Conservation (phyloP, 2,888 invertebrate species). For the Cosmorhoe ocellata region DNA sequence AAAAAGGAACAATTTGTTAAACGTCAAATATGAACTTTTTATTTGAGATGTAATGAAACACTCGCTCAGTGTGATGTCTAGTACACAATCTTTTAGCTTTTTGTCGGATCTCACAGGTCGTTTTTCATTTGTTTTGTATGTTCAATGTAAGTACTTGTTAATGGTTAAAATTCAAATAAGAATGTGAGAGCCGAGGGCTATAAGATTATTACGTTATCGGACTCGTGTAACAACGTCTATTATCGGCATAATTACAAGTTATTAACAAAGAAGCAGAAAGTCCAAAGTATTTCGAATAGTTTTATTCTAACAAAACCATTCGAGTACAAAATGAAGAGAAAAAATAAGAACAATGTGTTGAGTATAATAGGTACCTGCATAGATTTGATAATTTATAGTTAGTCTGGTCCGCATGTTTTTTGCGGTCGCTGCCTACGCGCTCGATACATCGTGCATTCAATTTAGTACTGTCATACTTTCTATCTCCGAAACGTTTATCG, state of each 20-base stretch:
- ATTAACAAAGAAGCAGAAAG: constrained; percentile 20
- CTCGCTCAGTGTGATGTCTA: constrained; percentile 68
- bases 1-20: constrained; percentile 83
- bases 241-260: constrained; percentile 61
- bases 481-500: constrained; percentile 74
- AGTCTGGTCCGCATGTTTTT: constrained; percentile 49
- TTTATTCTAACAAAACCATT: constrained; percentile 15
- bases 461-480: constrained; percentile 74
- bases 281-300: constrained; percentile 32
- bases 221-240: constrained; percentile 41
- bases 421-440: constrained; percentile 61
- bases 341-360: constrained; percentile 28
- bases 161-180: constrained; percentile 70
- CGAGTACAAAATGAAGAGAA: constrained; percentile 37
- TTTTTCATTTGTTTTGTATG: constrained; percentile 76
- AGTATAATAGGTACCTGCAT: constrained; percentile 28
- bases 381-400: constrained; percentile 54
- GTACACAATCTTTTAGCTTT: constrained; percentile 71
- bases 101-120: constrained; percentile 68
- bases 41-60: constrained; percentile 77
- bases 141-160: constrained; percentile 36
- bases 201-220: constrained; percentile 69
- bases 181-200: constrained; percentile 69
- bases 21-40: constrained; percentile 81
- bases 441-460: constrained; percentile 62